Percentiles rank a stretch among this genome's conserved stretches.
Evolutionary conservation across 2,888 invertebrate species (phyloP).

Genomic region (Watsonalla binaria): DNA sequence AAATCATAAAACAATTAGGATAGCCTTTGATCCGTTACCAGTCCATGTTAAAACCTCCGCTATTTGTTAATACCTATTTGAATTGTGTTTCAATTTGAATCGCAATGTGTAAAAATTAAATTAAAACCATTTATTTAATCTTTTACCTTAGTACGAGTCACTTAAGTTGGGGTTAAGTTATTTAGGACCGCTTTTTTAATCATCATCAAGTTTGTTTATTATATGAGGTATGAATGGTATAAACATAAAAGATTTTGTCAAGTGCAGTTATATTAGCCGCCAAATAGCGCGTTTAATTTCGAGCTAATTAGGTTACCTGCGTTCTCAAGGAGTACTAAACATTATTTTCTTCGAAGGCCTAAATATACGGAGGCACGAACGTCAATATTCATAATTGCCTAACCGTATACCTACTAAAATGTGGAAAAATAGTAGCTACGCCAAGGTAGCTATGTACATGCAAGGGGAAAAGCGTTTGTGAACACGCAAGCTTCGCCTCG

Average conservation of each 20-base stretch:
- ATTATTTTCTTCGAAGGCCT: conserved; percentile 29
- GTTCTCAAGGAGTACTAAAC: conserved; percentile 13
- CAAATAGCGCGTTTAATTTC: neutral
- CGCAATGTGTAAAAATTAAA: too few species aligned
- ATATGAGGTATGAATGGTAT: too few species aligned
- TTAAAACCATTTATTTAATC: too few species aligned
- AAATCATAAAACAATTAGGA: conserved; percentile 57
- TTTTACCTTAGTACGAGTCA: neutral
- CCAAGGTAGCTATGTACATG: conserved; percentile 32
- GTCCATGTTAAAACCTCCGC: conserved; percentile 27
- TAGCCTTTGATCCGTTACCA: conserved; percentile 52
- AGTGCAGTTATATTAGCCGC: too few species aligned
- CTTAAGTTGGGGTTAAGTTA: too few species aligned
- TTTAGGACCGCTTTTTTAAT: too few species aligned
- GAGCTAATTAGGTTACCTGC: conserved; percentile 18
- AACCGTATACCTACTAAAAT: conserved; percentile 35
- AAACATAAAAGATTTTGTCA: too few species aligned
- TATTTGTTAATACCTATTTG: conserved; percentile 18
- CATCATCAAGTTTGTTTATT: too few species aligned
- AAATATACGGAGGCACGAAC: conserved; percentile 34
- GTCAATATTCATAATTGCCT: conserved; percentile 48
- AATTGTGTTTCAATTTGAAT: too few species aligned
- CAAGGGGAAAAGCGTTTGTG: conserved; percentile 32
- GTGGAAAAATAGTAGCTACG: conserved; percentile 38
- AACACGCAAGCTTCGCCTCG: conserved; percentile 56